Conservation (phyloP, 2,797 vertebrate genomes). For the Muscicapa comitata region DNA sequence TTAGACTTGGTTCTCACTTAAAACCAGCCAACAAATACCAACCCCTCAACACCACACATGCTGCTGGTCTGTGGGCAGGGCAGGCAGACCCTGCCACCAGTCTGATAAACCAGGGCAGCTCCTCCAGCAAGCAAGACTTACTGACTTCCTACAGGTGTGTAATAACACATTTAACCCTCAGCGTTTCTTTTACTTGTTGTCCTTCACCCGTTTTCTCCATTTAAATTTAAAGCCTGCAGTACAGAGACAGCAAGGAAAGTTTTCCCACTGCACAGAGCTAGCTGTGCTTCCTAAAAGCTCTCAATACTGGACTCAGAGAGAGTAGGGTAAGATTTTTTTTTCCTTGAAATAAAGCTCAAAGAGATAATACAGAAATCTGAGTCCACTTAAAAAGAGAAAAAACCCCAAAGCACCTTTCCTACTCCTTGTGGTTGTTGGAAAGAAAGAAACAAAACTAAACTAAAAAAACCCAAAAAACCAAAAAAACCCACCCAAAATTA, state of each 20-base stretch:
- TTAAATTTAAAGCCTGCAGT: background rate
- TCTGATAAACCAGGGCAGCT: background rate
- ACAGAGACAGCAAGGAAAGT: background rate
- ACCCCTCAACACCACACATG: accelerated
- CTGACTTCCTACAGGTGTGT: background rate
- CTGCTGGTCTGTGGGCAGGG: background rate
- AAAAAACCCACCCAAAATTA: too few relatives aligned
- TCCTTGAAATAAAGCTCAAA: background rate
- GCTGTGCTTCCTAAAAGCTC: background rate
- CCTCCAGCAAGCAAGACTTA: background rate
- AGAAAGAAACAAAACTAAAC: background rate
- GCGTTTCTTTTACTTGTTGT: background rate
- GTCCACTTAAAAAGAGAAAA: background rate
- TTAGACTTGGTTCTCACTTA: background rate
- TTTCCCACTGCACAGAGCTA: background rate
- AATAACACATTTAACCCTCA: background rate
- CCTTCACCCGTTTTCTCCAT: background rate
- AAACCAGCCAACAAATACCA: background rate
- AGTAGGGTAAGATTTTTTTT: background rate
- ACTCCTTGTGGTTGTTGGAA: background rate
- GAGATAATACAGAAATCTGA: background rate
- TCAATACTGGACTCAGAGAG: background rate
- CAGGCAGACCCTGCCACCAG: background rate
- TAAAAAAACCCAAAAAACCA: too few relatives aligned
- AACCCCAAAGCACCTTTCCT: background rate